These are phyloP conservation scores for Balanococcus diminutus DNA, from an alignment of 2,888 invertebrate species.

Conservation along the genomic window DNA sequence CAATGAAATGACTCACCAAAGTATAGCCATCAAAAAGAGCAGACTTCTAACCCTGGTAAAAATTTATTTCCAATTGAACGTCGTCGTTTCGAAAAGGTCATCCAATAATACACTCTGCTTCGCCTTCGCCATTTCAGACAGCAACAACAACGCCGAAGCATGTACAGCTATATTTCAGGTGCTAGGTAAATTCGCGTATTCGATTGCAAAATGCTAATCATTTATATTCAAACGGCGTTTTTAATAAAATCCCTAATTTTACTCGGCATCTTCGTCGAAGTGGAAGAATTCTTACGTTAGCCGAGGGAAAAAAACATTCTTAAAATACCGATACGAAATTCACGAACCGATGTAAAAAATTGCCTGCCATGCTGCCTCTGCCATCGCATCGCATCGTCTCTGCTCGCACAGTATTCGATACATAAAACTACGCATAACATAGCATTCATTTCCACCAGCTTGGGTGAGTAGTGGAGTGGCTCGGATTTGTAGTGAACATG, in stretches of 20 bases:
- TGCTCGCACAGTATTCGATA: neutral
- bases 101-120: neutral
- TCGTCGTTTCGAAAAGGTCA: neutral
- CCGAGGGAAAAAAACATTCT: too few relatives aligned
- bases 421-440: neutral
- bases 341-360: constrained; percentile 17
- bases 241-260: constrained; percentile 24
- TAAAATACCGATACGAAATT: neutral
- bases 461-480: too few relatives aligned
- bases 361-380: too few relatives aligned
- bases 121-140: neutral
- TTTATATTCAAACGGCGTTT: neutral
- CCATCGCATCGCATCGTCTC: neutral
- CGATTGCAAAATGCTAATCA: neutral
- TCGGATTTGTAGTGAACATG: too few relatives aligned
- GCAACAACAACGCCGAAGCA: neutral
- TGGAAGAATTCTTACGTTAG: neutral
- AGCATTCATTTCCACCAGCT: too few relatives aligned
- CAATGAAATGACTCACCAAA: neutral
- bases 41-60: neutral
- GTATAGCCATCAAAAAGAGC: neutral
- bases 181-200: neutral
- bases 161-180: neutral
- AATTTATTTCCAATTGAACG: neutral
- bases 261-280: neutral